Base-by-base conservation (phyloP, 2,888 invertebrate genomes). In the Serripes groenlandicus region DNA sequence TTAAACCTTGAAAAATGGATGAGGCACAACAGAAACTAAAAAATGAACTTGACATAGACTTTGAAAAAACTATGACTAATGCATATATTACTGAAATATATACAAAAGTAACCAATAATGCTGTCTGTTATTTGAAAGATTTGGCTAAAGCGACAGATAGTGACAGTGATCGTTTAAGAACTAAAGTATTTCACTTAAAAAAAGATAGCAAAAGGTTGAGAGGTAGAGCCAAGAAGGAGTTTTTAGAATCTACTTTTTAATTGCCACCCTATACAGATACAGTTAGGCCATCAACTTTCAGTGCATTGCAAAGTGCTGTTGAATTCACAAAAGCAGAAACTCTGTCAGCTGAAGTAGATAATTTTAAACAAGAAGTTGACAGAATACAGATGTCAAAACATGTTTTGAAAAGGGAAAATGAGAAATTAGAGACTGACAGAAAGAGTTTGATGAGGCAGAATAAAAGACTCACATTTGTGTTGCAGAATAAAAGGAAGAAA, bases 401-500 rank as follows among this genome's bases (percentile, higher is more conserved):
- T 23, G 23, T 9, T 23, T 35, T 58, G 3, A 34, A 34, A 56
- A 7, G 3, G 26, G 71, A 71, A 34, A 71, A 23, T n/a, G 4
- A 7, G 2, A 34, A 7, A 28, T 56, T 71, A 23, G 58, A 71
- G n/a, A 58, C 11, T 34, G 18, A n/a, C n/a, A 71, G 58, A 0
- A n/a, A 9, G 35, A 58, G 5, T 11, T 0, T 58, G n/a, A 23
- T n/a, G n/a, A 56, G 58, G 0, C 58, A 71, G 35, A 23, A 15
- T n/a, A 56, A 11, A 56, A 34, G n/a, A 15, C 35, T 56, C 3
- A n/a, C 32, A 11, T 1, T 21, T 23, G 34, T 54, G 3, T 35
- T 71, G 18, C 32, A 34, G 58, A 71, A 21, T 11, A 71, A 56
- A 71, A 54, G 58, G 18, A n/a, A 4, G 30, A 54, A n/a, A 11